These are phyloP conservation scores for Brachyalestes nurse DNA, from an alignment of 2,797 vertebrate genomes.

Conservation along the genomic window DNA sequence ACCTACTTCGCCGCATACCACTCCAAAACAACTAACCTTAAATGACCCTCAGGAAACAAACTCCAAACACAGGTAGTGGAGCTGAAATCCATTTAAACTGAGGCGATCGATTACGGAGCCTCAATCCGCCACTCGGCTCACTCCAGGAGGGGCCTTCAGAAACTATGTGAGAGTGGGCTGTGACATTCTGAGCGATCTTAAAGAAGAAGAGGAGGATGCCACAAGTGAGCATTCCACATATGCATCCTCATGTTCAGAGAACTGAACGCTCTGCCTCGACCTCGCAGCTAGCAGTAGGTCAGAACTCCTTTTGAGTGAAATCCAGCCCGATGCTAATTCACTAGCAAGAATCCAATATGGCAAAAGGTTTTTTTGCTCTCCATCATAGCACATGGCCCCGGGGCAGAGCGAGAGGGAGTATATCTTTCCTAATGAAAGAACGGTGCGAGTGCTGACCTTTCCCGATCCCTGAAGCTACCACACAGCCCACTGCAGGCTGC, in stretches of 20 bases:
- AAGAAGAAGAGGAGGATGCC: neutral
- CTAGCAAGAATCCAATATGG: neutral
- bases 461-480: conserved; percentile 51
- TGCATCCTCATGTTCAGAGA: neutral
- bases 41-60: conserved; percentile 56
- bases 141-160: neutral
- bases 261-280: neutral
- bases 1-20: neutral
- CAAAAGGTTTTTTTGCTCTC: neutral
- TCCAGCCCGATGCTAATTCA: neutral
- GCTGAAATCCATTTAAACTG: neutral
- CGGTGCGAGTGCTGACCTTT: conserved; percentile 71
- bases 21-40: conserved; percentile 32
- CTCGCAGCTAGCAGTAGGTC: neutral
- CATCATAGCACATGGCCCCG: neutral
- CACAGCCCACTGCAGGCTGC: conserved; percentile 58
- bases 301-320: neutral
- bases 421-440: conserved; percentile 69
- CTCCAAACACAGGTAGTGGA: neutral
- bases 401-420: neutral
- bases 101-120: neutral
- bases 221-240: too few species aligned
- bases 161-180: neutral
- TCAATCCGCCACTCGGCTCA: neutral
- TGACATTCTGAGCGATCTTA: neutral